A percentile compares a stretch with the other conserved stretches of the same genome.
phyloP scores from a whole-genome alignment of 2,113 vertebrate species.

The Ictidomys tridecemlineatus region DNA sequence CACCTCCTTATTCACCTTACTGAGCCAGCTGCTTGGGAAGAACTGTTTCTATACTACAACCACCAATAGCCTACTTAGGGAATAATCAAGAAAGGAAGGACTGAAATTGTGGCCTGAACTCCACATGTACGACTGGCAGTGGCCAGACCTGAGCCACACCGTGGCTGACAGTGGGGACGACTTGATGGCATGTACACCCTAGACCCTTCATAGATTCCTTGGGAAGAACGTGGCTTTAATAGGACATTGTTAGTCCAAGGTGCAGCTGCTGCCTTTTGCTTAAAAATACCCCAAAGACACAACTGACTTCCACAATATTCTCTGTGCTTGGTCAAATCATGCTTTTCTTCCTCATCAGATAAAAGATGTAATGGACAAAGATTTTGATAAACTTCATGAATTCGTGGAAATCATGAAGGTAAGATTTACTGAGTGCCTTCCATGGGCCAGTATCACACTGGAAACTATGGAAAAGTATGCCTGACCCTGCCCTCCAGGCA shows the following conservation, averaged over 20 bases:
- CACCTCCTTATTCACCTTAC: neutral
- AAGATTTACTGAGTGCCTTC: neutral
- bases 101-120: neutral
- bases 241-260: neutral
- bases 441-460: neutral
- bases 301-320: neutral
- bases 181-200: too few relatives aligned
- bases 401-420: constrained; percentile 83
- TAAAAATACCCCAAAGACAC: neutral
- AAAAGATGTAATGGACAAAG: constrained; percentile 80
- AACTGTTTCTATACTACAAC: neutral
- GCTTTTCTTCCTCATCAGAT: constrained; percentile 72
- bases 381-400: constrained; percentile 82
- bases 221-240: neutral
- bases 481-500: neutral
- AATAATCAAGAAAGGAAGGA: neutral
- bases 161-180: neutral
- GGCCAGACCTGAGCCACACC: neutral
- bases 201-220: neutral
- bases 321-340: neutral
- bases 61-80: neutral
- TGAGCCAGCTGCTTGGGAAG: neutral
- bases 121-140: neutral
- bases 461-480: neutral
- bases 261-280: neutral